Evolutionary conservation across 2,797 vertebrate genomes (phyloP).

Genomic region (Podarcis lilfordi): DNA sequence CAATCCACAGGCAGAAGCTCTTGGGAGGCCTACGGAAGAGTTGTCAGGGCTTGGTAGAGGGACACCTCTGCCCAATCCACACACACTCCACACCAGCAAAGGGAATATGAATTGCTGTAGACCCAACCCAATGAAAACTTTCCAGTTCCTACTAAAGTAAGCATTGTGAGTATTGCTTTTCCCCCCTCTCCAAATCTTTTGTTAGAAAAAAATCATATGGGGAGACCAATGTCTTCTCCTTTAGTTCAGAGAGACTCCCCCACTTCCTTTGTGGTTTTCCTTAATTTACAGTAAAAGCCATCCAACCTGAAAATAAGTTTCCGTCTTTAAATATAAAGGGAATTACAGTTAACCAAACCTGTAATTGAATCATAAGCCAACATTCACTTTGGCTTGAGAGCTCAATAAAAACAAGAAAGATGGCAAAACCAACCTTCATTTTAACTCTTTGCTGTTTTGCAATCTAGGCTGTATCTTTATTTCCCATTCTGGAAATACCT

Average conservation of each 20-base stretch:
- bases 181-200: slow-evolving; percentile 18
- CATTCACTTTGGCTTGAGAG: slow-evolving; percentile 53
- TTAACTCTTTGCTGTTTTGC: slow-evolving; percentile 55
- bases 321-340: slow-evolving; percentile 33
- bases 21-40: too few species aligned
- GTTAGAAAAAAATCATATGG: neutral
- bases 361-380: slow-evolving; percentile 45
- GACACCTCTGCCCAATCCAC: too few species aligned
- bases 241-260: neutral
- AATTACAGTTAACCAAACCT: slow-evolving; percentile 49
- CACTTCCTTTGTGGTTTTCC: neutral
- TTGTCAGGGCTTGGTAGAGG: too few species aligned
- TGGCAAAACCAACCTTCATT: slow-evolving; percentile 59
- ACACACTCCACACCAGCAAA: too few species aligned
- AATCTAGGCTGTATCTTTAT: neutral
- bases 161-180: neutral
- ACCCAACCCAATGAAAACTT: neutral
- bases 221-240: neutral
- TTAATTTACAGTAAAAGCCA: slow-evolving; percentile 39
- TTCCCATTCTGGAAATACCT: slow-evolving; percentile 50
- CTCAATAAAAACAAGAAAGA: slow-evolving; percentile 34
- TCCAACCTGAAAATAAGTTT: slow-evolving; percentile 34
- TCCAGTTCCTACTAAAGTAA: neutral
- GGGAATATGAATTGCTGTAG: too few species aligned
- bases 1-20: too few species aligned